Evolutionary conservation across 2,113 vertebrate genomes (phyloP).

Genomic region (Aix galericulata): DNA sequence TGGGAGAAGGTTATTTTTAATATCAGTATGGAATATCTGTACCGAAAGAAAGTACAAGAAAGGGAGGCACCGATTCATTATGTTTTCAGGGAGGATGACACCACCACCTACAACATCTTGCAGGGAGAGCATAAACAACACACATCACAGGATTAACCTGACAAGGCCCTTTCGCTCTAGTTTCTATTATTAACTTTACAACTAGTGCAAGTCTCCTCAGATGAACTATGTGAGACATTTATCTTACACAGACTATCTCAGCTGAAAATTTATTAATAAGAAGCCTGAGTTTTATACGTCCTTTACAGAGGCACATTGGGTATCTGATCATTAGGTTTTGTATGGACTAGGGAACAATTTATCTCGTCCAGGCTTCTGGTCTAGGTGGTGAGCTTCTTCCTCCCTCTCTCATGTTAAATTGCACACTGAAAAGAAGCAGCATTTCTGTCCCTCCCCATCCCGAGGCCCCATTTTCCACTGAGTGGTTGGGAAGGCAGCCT

Average conservation of each 20-base stretch:
- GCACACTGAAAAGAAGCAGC: background rate
- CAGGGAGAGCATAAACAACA: background rate
- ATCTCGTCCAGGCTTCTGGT: background rate
- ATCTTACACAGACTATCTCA: background rate
- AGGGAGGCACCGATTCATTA: background rate
- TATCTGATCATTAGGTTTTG: background rate
- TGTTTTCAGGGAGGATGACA: slow-evolving; percentile 22
- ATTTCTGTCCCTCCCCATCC: background rate
- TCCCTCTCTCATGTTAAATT: background rate
- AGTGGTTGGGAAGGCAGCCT: background rate
- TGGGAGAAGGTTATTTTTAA: slow-evolving; percentile 51
- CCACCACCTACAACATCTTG: slow-evolving; percentile 3
- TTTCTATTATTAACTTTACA: slow-evolving; percentile 69
- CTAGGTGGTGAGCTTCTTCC: background rate
- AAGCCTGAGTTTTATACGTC: background rate
- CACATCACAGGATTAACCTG: slow-evolving; percentile 10
- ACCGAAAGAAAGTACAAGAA: background rate
- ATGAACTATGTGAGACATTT: slow-evolving; percentile 12
- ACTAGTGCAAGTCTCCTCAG: slow-evolving; percentile 45
- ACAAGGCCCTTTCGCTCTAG: slow-evolving; percentile 7
- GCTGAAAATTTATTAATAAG: slow-evolving; percentile 7
- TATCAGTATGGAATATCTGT: slow-evolving; percentile 15
- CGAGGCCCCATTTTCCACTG: background rate
- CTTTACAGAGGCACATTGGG: background rate
- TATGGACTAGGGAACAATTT: background rate